A percentile compares a stretch with the other conserved stretches of the same genome.
Conservation (phyloP, 1,140 invertebrate species). For the Pseudomyrmex sp. region DNA sequence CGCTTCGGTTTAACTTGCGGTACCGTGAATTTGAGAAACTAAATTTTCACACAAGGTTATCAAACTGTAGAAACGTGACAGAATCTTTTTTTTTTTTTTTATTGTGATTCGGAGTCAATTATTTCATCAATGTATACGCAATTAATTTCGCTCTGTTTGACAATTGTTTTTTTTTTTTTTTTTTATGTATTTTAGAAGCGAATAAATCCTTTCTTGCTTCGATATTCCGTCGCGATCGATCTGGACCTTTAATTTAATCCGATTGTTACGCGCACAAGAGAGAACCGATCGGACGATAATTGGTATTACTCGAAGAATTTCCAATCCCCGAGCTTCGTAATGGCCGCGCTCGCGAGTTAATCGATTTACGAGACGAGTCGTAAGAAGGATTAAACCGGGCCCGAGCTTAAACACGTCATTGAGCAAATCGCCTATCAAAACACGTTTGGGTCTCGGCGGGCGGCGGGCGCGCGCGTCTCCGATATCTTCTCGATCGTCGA, state of each 20-base stretch:
- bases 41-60: not conserved
- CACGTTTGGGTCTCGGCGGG: not conserved
- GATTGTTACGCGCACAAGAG: conserved; percentile 39
- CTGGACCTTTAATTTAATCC: conserved; percentile 48
- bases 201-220: conserved; percentile 33
- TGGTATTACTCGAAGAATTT: conserved; percentile 57
- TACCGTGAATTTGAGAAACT: not conserved
- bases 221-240: conserved; percentile 25
- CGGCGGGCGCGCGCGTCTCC: too few species aligned
- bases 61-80: not conserved
- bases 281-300: conserved; percentile 42
- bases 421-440: conserved; percentile 39
- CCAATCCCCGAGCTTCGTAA: conserved; percentile 50
- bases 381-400: conserved; percentile 53
- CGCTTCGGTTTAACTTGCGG: not conserved
- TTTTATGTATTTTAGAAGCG: not conserved
- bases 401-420: conserved; percentile 44
- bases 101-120: not conserved
- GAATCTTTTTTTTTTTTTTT: not conserved
- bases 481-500: conserved; percentile 4
- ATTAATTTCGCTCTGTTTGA: too few species aligned
- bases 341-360: conserved; percentile 38
- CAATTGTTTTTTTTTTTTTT: not conserved
- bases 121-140: not conserved
- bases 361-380: conserved; percentile 50